Conservation (phyloP, 2,888 invertebrate species). For the Tinea semifulvella region DNA sequence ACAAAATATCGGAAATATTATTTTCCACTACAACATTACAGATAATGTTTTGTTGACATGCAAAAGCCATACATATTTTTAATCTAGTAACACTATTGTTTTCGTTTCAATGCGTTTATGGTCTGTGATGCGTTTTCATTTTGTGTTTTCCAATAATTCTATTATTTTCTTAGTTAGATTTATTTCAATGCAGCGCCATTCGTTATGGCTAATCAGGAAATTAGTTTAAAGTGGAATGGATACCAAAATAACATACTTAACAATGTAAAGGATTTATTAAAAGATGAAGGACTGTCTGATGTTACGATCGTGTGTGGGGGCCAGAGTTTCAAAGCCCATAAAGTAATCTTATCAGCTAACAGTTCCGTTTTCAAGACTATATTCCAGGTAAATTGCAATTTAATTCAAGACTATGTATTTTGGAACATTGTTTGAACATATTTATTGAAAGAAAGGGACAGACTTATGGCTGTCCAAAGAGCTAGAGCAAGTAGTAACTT, state of each 20-base stretch:
- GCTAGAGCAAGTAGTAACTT: too few species aligned
- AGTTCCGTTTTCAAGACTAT: constrained; percentile 72
- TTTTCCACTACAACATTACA: too few species aligned
- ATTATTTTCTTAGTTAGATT: constrained; percentile 23
- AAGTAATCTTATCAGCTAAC: constrained; percentile 73
- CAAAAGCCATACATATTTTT: neutral
- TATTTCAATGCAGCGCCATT: constrained; percentile 25
- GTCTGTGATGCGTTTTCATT: constrained; percentile 25
- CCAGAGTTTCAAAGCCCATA: constrained; percentile 72
- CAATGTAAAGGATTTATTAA: constrained; percentile 71
- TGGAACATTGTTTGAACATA: neutral
- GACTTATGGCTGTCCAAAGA: neutral
- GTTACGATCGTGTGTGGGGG: constrained; percentile 74
- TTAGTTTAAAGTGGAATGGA: constrained; percentile 76
- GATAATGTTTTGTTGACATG: too few species aligned
- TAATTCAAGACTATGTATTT: constrained; percentile 1
- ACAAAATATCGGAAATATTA: too few species aligned
- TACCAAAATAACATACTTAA: constrained; percentile 71
- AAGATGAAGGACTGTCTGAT: constrained; percentile 72
- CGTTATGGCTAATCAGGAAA: constrained; percentile 64
- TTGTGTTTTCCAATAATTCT: constrained; percentile 23
- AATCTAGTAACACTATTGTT: constrained; percentile 6
- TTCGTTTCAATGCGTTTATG: constrained; percentile 21
- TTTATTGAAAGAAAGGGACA: neutral
- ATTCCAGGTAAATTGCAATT: constrained; percentile 58